Base-by-base conservation (phyloP, 2,888 invertebrate genomes). In the Agrochola lota region DNA sequence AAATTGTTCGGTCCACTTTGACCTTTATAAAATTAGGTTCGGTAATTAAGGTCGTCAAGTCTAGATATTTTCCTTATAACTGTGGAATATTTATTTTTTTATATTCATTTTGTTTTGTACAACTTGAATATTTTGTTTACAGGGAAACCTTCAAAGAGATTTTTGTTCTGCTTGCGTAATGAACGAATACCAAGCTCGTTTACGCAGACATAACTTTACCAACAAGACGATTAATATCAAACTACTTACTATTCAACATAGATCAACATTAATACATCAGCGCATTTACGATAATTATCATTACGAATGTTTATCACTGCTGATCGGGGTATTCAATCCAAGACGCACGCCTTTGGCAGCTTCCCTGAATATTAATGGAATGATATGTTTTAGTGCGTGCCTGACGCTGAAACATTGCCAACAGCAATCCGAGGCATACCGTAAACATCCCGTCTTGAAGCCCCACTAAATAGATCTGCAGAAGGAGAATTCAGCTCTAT, bases 361-460 rank as follows among this genome's bases (percentile, higher is more conserved):
- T 86, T 84, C 88, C 90, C 89, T 92, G 94, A 94, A 95, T 95
- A 94, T 92, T 94, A 95, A 94, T 93, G 91, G 90, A 91, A 92
- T 91, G 91, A 92, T 92, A 91, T 92, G 91, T 92, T 92, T 91
- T 91, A 92, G 91, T 89, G 87, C 87, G 90, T 89, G 89, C 89
- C 92, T 92, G 91, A 92, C 90, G 91, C 92, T 93, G 93, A 92
- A 93, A 91, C 90, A 89, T 89, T 94, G 95, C 95, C 95, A 95
- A 94, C 90, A 90, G 89, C 91, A 91, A 92, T 90, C 88, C 88
- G 78, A 85, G 80, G 83, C 82, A 87, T 88, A 84, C 85, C 88
- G 86, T 87, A 87, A 88, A 84, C 86, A 89, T 84, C 75, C 60
- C 67, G 49, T 86, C 86, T 83, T 73, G 83, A 75, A 80, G 66